phyloP scores from a whole-genome alignment of 2,888 invertebrate genomes.

The Eristalis intricaria region DNA sequence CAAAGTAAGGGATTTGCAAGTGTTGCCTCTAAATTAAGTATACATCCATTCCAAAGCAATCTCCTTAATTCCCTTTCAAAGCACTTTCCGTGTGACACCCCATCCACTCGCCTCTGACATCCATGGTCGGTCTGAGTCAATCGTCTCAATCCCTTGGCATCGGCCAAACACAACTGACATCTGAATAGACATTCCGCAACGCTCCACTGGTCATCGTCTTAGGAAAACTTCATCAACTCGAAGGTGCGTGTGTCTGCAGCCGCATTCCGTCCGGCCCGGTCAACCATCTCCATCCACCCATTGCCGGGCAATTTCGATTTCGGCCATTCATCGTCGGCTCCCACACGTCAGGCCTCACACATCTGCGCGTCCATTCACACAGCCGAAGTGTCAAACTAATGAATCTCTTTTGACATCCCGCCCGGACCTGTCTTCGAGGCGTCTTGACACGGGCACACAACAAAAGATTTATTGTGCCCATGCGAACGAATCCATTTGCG shows the following conservation, averaged over 20 bases:
- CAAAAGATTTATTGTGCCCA: slow-evolving; percentile 64
- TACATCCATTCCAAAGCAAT: no score
- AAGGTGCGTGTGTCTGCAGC: neutral
- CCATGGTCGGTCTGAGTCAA: neutral
- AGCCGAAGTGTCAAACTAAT: slow-evolving; percentile 65
- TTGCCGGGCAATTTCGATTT: neutral
- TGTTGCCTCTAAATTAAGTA: no score
- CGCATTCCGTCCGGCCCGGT: neutral
- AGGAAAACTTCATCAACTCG: neutral
- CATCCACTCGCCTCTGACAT: neutral
- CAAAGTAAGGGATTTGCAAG: neutral
- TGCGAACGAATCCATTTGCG: slow-evolving; percentile 62
- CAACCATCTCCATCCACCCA: neutral
- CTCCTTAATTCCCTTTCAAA: neutral
- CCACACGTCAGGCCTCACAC: neutral
- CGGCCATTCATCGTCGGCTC: neutral
- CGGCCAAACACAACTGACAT: neutral
- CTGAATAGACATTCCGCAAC: neutral
- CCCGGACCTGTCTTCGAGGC: slow-evolving; percentile 57
- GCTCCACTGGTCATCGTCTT: neutral
- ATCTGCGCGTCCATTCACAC: slow-evolving; percentile 34
- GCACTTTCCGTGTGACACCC: neutral
- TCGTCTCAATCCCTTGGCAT: neutral
- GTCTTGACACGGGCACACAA: slow-evolving; percentile 54
- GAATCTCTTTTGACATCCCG: slow-evolving; percentile 64